phyloP scores from a whole-genome alignment of 2,888 invertebrate genomes.

The Tuberolachnus salignus region DNA sequence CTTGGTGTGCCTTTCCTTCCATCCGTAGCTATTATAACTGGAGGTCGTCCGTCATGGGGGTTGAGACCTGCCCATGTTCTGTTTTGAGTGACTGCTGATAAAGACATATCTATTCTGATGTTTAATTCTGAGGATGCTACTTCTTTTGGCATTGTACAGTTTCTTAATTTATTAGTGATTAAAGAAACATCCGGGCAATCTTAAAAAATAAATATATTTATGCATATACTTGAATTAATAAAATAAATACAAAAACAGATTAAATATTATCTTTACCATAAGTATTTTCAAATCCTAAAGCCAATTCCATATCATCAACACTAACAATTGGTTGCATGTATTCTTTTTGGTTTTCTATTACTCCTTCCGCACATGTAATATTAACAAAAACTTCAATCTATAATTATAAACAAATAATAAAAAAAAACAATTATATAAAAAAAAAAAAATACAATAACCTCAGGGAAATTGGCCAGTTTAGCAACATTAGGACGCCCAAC shows the following conservation, averaged over 20 bases:
- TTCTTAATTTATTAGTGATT: slow-evolving; percentile 74
- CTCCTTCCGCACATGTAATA: slow-evolving; percentile 90
- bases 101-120: slow-evolving; percentile 64
- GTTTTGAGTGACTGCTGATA: slow-evolving; percentile 63
- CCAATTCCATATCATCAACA: slow-evolving; percentile 89
- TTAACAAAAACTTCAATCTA: slow-evolving; percentile 90
- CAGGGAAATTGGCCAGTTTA: slow-evolving; percentile 93
- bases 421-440: neutral
- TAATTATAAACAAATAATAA: neutral
- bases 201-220: slow-evolving; percentile 63
- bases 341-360: slow-evolving; percentile 80
- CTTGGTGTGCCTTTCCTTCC: slow-evolving; percentile 80
- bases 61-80: slow-evolving; percentile 85
- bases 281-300: slow-evolving; percentile 70
- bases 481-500: slow-evolving; percentile 94
- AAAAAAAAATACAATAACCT: slow-evolving; percentile 65
- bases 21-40: slow-evolving; percentile 71
- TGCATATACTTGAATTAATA: slow-evolving; percentile 71
- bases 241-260: slow-evolving; percentile 71
- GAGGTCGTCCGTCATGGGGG: slow-evolving; percentile 70
- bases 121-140: slow-evolving; percentile 60
- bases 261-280: slow-evolving; percentile 68
- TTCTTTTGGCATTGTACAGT: slow-evolving; percentile 60
- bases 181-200: slow-evolving; percentile 73
- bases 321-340: slow-evolving; percentile 90